phyloP scores from a whole-genome alignment of 1,140 invertebrate species.

The Physella acuta region DNA sequence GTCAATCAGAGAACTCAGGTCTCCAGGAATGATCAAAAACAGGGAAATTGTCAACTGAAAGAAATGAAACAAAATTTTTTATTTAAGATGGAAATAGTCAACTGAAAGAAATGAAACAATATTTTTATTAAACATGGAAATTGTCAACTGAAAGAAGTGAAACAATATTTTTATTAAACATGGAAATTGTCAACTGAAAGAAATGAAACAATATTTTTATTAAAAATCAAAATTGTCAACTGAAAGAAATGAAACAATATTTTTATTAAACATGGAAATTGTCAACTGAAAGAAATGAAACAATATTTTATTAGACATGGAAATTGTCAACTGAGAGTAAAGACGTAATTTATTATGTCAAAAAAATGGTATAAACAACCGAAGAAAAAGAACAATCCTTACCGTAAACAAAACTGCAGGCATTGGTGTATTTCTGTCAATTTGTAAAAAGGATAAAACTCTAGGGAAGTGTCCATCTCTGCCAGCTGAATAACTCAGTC shows the following conservation, averaged over 20 bases:
- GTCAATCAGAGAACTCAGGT: slow-evolving; percentile 47
- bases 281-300: slow-evolving; percentile 35
- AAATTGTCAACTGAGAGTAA: slow-evolving; percentile 37
- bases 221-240: too few species aligned
- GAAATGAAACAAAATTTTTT: not conserved
- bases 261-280: too few species aligned
- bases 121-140: too few species aligned
- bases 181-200: slow-evolving; percentile 37
- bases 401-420: slow-evolving; percentile 89
- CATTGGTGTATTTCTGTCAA: slow-evolving; percentile 80
- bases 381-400: too few species aligned
- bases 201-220: not conserved
- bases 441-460: slow-evolving; percentile 82
- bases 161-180: too few species aligned
- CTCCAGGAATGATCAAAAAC: slow-evolving; percentile 63
- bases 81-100: too few species aligned
- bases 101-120: too few species aligned
- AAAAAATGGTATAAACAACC: too few species aligned
- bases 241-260: too few species aligned
- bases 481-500: slow-evolving; percentile 86
- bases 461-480: slow-evolving; percentile 84
- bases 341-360: too few species aligned
- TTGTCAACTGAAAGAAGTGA: slow-evolving; percentile 33
- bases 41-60: slow-evolving; percentile 38
- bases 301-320: too few species aligned